Base-by-base conservation (phyloP, 2,113 vertebrate genomes). In the Osmerus mordax region DNA sequence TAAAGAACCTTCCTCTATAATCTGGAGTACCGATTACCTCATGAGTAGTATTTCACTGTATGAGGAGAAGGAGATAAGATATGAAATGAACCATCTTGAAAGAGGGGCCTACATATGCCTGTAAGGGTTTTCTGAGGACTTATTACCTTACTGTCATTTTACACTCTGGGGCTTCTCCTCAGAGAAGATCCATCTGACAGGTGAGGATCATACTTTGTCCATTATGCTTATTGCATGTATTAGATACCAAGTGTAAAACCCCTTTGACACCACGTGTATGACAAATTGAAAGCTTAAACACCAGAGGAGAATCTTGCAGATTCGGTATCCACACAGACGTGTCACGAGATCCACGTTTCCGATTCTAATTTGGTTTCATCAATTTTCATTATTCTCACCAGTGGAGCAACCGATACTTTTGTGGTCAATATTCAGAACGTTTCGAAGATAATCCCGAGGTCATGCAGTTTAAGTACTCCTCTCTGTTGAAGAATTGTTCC, bases 401-500 rank as follows among this genome's bases (percentile, higher is more conserved):
- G 14, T 5, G 28, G 0, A 29, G 23, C 23, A 25, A 12, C 11
- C 21, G 6, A 67, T 21, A 59, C 14, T 25, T 25, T 5, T 9
- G 69, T 62, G 12, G 12, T 36, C 56, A n/a, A 67, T 29, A 16
- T 25, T 67, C 7, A 65, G 19, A 62, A 62, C n/a, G n/a, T 56
- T 56, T n/a, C 16, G 9, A 47, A 47, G 41, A 47, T 47, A 47
- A 47, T 47, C 41, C 41, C 5, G 41, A 47, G 41, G 41, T 47
- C 41, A 47, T 47, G 9, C 41, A 47, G 41, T 47, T 47, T 47
- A 47, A 47, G 41, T 47, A 47, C 41, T 47, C 41, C 41, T 12
- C 41, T 47, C 41, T 47, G 41, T 60, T 13, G 60, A 76, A 32
- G 78, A 52, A 76, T 55, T 68, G 69, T 41, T 29, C 65, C 62